Conservation (phyloP, 1,140 invertebrate genomes). For the Mylabris phalerata region DNA sequence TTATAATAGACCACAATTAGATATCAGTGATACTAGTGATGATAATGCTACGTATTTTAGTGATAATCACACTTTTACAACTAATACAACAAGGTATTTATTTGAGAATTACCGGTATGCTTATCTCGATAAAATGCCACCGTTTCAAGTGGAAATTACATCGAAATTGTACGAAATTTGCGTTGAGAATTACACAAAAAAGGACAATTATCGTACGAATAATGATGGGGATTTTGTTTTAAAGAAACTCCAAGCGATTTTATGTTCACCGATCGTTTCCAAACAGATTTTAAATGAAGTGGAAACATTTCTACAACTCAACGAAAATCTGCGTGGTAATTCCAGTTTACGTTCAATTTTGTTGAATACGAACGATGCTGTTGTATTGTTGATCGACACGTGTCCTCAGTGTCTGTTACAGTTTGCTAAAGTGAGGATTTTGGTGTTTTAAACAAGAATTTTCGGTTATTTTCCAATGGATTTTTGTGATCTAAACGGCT, state of each 20-base stretch:
- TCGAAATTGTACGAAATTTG: constrained; percentile 33
- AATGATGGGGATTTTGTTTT: constrained; percentile 34
- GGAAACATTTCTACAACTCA: constrained; percentile 33
- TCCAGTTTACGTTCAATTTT: constrained; percentile 34
- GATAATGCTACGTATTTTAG: not conserved
- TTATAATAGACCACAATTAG: constrained; percentile 6
- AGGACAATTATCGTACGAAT: constrained; percentile 12
- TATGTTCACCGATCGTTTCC: constrained; percentile 36
- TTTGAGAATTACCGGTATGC: constrained; percentile 44
- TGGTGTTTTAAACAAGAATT: not conserved
- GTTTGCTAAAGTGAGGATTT: constrained; percentile 48
- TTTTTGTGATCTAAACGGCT: no score
- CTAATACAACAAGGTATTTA: constrained; percentile 38
- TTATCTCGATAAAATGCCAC: constrained; percentile 48
- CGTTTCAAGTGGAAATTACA: constrained; percentile 39
- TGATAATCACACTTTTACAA: constrained; percentile 3
- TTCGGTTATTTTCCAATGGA: not conserved
- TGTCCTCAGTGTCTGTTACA: constrained; percentile 52
- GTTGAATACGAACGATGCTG: constrained; percentile 32
- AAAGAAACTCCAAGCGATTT: constrained; percentile 38
- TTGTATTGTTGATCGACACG: constrained; percentile 44
- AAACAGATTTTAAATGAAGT: constrained; percentile 35
- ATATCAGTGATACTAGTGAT: no score
- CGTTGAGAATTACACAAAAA: constrained; percentile 23
- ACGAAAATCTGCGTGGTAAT: constrained; percentile 34